A percentile compares a stretch with the other conserved stretches of the same genome.
phyloP scores from a whole-genome alignment of 2,797 vertebrate species.

The Gymnoscopelus microlampas region DNA sequence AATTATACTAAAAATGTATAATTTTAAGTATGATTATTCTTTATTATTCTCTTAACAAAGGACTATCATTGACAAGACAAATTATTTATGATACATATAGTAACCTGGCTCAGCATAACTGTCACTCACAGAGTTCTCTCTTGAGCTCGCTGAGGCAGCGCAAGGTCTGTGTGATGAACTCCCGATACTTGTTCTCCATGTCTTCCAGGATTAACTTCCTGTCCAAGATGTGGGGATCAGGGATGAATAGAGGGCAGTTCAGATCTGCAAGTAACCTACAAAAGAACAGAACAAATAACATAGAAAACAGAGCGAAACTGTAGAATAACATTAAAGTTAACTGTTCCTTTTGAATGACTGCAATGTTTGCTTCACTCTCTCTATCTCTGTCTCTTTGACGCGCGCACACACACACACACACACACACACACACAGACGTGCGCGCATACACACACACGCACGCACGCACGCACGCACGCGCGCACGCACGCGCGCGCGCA shows the following conservation, averaged over 20 bases:
- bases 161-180: constrained; percentile 77
- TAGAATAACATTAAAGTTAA: too few relatives aligned
- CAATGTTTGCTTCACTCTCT: background rate
- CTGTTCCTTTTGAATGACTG: too few relatives aligned
- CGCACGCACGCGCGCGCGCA: too few relatives aligned
- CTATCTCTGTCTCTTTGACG: background rate
- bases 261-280: constrained; percentile 71
- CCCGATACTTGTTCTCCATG: constrained; percentile 76
- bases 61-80: too few relatives aligned
- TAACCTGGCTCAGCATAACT: background rate
- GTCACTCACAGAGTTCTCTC: constrained; percentile 76
- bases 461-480: background rate
- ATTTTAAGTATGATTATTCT: too few relatives aligned
- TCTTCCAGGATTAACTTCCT: constrained; percentile 76
- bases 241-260: constrained; percentile 66
- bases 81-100: too few relatives aligned
- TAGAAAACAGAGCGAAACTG: background rate
- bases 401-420: too few relatives aligned
- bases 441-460: too few relatives aligned
- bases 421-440: too few relatives aligned
- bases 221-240: constrained; percentile 67
- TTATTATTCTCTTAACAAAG: too few relatives aligned
- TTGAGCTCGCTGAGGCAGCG: constrained; percentile 78
- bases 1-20: too few relatives aligned
- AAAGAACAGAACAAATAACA: background rate